These are phyloP conservation scores for Palythoa grandis DNA, from an alignment of 92 coral and sea anemone genomes.

Conservation along the genomic window DNA sequence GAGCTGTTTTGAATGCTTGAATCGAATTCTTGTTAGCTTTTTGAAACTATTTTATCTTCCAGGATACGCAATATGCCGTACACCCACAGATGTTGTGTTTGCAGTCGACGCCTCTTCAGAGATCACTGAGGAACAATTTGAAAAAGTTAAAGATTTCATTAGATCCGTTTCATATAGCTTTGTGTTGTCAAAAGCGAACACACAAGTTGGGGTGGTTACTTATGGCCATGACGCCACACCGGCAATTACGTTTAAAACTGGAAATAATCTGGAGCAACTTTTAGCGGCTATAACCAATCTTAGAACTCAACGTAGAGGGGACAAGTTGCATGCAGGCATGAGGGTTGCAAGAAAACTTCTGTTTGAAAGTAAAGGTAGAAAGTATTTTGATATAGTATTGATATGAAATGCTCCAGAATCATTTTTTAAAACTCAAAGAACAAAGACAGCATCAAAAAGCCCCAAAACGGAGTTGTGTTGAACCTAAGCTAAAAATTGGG, in stretches of 20 bases:
- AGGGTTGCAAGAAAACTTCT: conserved; percentile 20
- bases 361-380: conserved; percentile 26
- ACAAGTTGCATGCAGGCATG: conserved; percentile 26
- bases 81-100: conserved; percentile 26
- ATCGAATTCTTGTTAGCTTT: too few species aligned
- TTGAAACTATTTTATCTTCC: background rate
- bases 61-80: conserved; percentile 26
- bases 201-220: conserved; percentile 19
- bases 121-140: background rate
- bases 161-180: conserved; percentile 14
- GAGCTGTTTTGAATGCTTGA: too few species aligned
- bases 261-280: conserved; percentile 10
- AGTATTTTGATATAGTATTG: background rate
- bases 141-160: conserved; percentile 25
- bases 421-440: too few species aligned
- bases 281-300: conserved; percentile 13
- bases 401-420: too few species aligned
- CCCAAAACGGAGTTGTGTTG: too few species aligned
- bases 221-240: conserved; percentile 28
- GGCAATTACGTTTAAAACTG: background rate
- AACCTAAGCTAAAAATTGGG: too few species aligned
- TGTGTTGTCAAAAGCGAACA: conserved; percentile 8
- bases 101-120: conserved; percentile 35
- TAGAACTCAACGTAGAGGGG: conserved; percentile 13
- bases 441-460: too few species aligned